These are phyloP conservation scores for Osmerus mordax DNA, from an alignment of 2,113 vertebrate species.

Conservation along the genomic window DNA sequence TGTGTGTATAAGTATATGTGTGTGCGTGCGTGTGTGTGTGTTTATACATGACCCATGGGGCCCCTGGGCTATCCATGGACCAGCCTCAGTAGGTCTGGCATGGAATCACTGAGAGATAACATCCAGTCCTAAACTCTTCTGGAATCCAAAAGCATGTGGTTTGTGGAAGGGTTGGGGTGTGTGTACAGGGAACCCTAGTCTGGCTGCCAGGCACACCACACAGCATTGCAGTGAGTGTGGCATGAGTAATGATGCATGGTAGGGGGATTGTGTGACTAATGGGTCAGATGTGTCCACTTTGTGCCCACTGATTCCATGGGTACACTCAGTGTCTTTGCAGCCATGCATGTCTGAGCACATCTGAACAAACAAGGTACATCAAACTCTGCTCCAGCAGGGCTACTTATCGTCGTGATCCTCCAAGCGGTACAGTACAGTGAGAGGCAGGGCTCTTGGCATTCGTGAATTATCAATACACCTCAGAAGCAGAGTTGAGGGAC, in stretches of 20 bases:
- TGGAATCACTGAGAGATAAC: conserved; percentile 29
- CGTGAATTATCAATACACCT: background rate
- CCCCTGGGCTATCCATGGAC: conserved; percentile 12
- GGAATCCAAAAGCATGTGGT: conserved; percentile 19
- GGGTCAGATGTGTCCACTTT: conserved; percentile 49
- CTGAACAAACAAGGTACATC: conserved; percentile 45
- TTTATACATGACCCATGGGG: too few species aligned
- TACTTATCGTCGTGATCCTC: background rate
- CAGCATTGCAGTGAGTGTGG: conserved; percentile 32
- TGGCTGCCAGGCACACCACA: conserved; percentile 7
- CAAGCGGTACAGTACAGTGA: too few species aligned
- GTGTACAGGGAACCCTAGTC: conserved; percentile 21
- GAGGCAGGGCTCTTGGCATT: background rate
- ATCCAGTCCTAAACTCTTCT: conserved; percentile 29
- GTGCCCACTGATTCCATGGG: conserved; percentile 11
- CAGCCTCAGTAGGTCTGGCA: conserved; percentile 37
- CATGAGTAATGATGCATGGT: conserved; percentile 42
- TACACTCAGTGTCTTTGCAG: conserved; percentile 15
- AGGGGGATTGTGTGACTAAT: conserved; percentile 49
- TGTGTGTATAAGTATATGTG: too few species aligned
- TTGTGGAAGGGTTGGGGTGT: conserved; percentile 21
- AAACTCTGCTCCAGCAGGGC: conserved; percentile 28
- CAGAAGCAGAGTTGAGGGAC: background rate
- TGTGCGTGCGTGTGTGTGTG: too few species aligned
- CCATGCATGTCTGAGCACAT: conserved; percentile 40